Percentiles rank a stretch among this genome's conserved stretches.
These are phyloP conservation scores for Sarcophaga caerulescens DNA, from an alignment of 2,888 invertebrate species.

Conservation along the genomic window DNA sequence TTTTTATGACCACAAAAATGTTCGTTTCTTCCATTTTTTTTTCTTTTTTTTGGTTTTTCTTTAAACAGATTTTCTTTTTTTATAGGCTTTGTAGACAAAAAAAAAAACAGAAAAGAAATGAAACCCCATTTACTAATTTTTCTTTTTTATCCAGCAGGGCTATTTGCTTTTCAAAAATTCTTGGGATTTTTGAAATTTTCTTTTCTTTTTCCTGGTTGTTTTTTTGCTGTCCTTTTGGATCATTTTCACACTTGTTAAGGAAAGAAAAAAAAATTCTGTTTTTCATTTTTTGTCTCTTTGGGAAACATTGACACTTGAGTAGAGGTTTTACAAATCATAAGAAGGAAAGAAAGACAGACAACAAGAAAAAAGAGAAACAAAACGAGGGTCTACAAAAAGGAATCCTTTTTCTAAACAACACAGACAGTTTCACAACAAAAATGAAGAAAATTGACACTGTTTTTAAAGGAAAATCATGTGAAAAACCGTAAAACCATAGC, in stretches of 20 bases:
- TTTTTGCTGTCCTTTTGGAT: not conserved
- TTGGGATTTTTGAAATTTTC: conserved; percentile 4
- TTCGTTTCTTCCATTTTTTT: not conserved
- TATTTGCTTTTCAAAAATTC: conserved; percentile 36
- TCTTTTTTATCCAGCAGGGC: conserved; percentile 8
- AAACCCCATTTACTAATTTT: conserved; percentile 50
- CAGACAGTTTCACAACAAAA: not conserved
- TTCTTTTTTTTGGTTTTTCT: not conserved
- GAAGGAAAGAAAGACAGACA: no score
- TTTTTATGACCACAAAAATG: conserved; percentile 51
- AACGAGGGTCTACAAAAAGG: conserved; percentile 12
- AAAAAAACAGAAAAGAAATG: not conserved
- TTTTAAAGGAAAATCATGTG: conserved; percentile 32
- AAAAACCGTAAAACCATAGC: not conserved
- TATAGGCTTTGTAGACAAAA: not conserved
- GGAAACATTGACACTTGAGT: conserved; percentile 50
- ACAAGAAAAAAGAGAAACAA: not conserved
- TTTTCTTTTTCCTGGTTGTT: not conserved
- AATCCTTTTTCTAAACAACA: not conserved
- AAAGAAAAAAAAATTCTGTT: conserved; percentile 7
- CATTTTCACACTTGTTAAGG: conserved; percentile 51
- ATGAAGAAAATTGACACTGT: conserved; percentile 4
- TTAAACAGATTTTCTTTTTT: not conserved
- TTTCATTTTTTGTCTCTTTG: not conserved
- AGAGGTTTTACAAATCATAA: not conserved